A percentile compares a stretch with the other conserved stretches of the same genome.
phyloP scores from a whole-genome alignment of 1,140 invertebrate genomes.

The Trachymyrmex cornetzi region DNA sequence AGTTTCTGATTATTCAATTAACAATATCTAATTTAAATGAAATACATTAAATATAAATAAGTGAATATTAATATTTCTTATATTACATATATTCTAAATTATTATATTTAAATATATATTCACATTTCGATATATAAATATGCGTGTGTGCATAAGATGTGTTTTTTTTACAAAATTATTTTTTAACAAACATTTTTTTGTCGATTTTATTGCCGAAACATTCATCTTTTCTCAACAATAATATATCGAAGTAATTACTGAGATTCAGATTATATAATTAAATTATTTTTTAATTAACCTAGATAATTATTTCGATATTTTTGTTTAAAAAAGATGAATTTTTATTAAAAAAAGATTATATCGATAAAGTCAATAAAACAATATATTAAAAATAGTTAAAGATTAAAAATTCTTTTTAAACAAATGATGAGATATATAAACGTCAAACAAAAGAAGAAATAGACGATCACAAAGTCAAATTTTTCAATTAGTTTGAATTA shows the following conservation, averaged over 20 bases:
- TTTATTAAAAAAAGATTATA: too few relatives aligned
- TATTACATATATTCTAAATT: not conserved
- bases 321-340: too few relatives aligned
- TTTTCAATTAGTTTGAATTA: constrained; percentile 6
- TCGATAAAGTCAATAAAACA: too few relatives aligned
- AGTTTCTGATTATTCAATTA: constrained; percentile 17
- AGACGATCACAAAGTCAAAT: not conserved
- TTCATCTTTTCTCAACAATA: not conserved
- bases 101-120: not conserved
- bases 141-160: not conserved
- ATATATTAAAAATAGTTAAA: not conserved
- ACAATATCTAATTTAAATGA: not conserved
- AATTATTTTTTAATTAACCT: not conserved
- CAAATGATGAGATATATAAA: not conserved
- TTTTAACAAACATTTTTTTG: not conserved
- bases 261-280: not conserved
- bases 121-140: not conserved
- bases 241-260: not conserved
- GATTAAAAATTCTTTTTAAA: not conserved
- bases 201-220: too few relatives aligned
- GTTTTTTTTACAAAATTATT: not conserved
- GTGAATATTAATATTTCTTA: constrained; percentile 2
- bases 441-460: not conserved
- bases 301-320: too few relatives aligned
- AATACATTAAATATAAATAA: constrained; percentile 11